Base-by-base conservation (phyloP, 23 tunicate genomes). In the Styela clava region DNA sequence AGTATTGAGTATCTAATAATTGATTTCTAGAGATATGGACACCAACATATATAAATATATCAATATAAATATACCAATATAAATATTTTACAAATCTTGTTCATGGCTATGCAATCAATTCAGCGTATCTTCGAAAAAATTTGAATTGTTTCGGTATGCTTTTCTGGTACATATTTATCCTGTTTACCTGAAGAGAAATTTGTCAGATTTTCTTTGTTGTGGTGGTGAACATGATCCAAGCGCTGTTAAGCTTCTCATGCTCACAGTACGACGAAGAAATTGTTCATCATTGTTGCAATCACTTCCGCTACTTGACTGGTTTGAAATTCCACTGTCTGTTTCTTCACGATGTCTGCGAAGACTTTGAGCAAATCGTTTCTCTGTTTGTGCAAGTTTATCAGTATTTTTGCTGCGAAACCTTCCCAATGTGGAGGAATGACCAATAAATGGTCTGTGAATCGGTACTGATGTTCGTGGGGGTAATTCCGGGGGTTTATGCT, bases 231-330 rank as follows among this genome's bases (percentile, higher is more conserved):
- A 18, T 67, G 2, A 67, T 25, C 16, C 71, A n/a, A 25, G 71
- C 22, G 71, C 7, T 44, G 56, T 44, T 12, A 44, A 44, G 56
- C 56, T 44, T 44, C 56, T 44, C 56, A 44, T 44, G 56, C 56
- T 44, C 7, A 44, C 56, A 44, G 56, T 44, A 12, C 56, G 56
- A 44, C 12, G 56, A 12, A 44, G 56, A 44, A 44, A 12, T 5
- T 44, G 56, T 44, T 5, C 71, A 16, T 73, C 37, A 73, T 33
- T n/a, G 37, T 16, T 28, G 16, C 35, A 30, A 31, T 28, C 26
- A 73, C 78, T 73, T 16, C 37, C 16, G 16, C 78, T 23, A 73
- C 78, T 31, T 73, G 78, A 33, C 26, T n/a, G 36, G 37, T 28
- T 44, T 44, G 56, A 44, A 44, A 44, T 44, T 44, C 56, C 56